Conservation (phyloP, 2,888 invertebrate species). For the Ornithoptera priamus region DNA sequence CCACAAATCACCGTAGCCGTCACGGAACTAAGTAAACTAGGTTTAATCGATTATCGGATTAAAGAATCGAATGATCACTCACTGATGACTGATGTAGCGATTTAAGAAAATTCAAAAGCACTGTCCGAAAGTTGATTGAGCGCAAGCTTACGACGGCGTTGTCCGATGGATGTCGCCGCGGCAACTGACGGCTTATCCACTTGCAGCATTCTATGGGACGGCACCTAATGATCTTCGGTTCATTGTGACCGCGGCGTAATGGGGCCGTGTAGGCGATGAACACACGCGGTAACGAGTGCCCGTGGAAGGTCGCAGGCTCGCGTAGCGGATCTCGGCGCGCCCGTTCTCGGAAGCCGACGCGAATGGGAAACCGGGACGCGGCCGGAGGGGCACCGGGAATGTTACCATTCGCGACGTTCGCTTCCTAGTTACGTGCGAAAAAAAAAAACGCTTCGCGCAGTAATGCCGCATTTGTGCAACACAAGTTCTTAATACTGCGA, state of each 20-base stretch:
- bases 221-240: slow-evolving; percentile 66
- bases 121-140: slow-evolving; percentile 22
- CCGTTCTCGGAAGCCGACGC: slow-evolving; percentile 63
- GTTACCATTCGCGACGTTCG: slow-evolving; percentile 46
- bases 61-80: slow-evolving; percentile 31
- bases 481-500: slow-evolving; percentile 11
- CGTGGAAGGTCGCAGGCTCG: slow-evolving; percentile 41
- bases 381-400: slow-evolving; percentile 48
- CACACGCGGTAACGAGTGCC: slow-evolving; percentile 49
- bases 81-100: slow-evolving; percentile 14
- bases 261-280: slow-evolving; percentile 64
- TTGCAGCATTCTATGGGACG: slow-evolving; percentile 56
- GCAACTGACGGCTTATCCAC: slow-evolving; percentile 61
- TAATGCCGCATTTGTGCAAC: slow-evolving; percentile 20
- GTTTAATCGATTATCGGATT: slow-evolving; percentile 51
- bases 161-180: slow-evolving; percentile 66
- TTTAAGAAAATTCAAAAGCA: background rate
- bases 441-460: slow-evolving; percentile 22
- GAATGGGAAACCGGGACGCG: slow-evolving; percentile 68
- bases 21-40: slow-evolving; percentile 54
- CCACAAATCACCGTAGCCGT: slow-evolving; percentile 60
- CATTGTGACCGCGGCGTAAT: slow-evolving; percentile 61
- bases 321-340: slow-evolving; percentile 56
- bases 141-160: slow-evolving; percentile 56
- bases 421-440: slow-evolving; percentile 43